These are phyloP conservation scores for Drosophila borealis DNA, from an alignment of 2,888 invertebrate genomes.

Conservation along the genomic window DNA sequence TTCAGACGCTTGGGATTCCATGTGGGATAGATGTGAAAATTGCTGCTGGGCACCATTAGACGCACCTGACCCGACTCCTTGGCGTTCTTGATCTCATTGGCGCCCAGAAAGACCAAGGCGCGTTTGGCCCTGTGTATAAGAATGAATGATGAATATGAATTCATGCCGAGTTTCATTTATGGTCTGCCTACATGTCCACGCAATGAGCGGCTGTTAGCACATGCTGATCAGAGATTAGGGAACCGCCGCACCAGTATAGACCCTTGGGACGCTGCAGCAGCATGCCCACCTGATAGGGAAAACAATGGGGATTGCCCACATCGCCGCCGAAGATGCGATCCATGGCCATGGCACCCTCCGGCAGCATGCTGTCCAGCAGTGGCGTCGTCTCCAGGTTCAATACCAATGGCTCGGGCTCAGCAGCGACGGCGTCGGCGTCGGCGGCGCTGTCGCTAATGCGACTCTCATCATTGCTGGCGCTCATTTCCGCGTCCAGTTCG, in stretches of 20 bases:
- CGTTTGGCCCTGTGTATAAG: conserved; percentile 74
- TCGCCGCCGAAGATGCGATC: conserved; percentile 84
- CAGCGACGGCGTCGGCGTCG: conserved; percentile 18
- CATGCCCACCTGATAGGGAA: conserved; percentile 84
- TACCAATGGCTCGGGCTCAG: conserved; percentile 72
- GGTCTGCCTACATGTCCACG: conserved; percentile 80
- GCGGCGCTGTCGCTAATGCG: conserved; percentile 46
- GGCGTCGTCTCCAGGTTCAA: conserved; percentile 81
- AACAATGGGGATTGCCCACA: conserved; percentile 79
- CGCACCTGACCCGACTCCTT: conserved; percentile 84
- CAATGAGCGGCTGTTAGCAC: conserved; percentile 84
- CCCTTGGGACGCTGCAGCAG: conserved; percentile 82
- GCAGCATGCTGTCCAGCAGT: conserved; percentile 75
- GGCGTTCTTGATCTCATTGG: conserved; percentile 83
- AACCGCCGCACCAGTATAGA: conserved; percentile 83
- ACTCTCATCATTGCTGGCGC: conserved; percentile 53
- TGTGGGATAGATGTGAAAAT: conserved; percentile 82
- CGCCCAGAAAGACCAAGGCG: conserved; percentile 83
- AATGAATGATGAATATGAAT: background rate
- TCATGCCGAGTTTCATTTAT: background rate
- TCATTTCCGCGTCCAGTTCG: conserved; percentile 72
- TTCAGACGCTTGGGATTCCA: conserved; percentile 83
- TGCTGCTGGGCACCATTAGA: conserved; percentile 79
- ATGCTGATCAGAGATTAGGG: conserved; percentile 82
- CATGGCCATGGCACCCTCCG: conserved; percentile 81